Evolutionary conservation across 2,797 vertebrate genomes (phyloP).

Genomic region (Botia kubotai): DNA sequence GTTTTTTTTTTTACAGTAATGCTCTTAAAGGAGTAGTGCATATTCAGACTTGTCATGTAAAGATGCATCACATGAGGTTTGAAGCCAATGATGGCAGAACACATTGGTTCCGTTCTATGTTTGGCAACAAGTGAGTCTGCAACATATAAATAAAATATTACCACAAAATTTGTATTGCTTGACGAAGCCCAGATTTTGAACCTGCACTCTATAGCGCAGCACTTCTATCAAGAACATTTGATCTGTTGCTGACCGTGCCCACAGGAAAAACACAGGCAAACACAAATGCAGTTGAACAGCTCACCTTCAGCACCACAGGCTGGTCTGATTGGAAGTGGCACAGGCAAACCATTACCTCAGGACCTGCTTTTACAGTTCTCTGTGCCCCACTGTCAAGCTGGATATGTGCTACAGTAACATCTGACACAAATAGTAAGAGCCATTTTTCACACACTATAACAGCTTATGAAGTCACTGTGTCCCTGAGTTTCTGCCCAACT

Average conservation of each 20-base stretch:
- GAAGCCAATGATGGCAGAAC: background rate
- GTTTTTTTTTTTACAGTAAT: background rate
- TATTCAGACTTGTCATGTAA: background rate
- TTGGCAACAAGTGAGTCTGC: too few species aligned
- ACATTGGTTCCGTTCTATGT: too few species aligned
- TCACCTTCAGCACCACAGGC: conserved; percentile 63
- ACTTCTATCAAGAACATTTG: conserved; percentile 36
- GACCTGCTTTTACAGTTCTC: conserved; percentile 59
- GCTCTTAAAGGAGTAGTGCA: background rate
- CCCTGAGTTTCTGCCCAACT: conserved; percentile 45
- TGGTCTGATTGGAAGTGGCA: conserved; percentile 77
- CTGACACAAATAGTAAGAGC: conserved; percentile 55
- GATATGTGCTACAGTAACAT: conserved; percentile 72
- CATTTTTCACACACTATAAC: conserved; percentile 40
- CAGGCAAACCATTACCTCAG: conserved; percentile 67
- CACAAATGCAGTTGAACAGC: conserved; percentile 65
- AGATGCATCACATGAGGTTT: background rate
- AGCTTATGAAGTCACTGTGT: conserved; percentile 38
- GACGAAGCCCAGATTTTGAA: background rate
- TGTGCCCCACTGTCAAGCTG: conserved; percentile 71
- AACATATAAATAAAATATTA: background rate
- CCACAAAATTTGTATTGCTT: background rate
- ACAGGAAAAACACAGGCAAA: conserved; percentile 55
- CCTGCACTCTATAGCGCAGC: background rate
- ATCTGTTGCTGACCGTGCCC: conserved; percentile 57